Evolutionary conservation across 2,113 vertebrate genomes (phyloP), one percentile per base, ranked within the genome.

Genomic region (Cricetomys ansorgei): DNA sequence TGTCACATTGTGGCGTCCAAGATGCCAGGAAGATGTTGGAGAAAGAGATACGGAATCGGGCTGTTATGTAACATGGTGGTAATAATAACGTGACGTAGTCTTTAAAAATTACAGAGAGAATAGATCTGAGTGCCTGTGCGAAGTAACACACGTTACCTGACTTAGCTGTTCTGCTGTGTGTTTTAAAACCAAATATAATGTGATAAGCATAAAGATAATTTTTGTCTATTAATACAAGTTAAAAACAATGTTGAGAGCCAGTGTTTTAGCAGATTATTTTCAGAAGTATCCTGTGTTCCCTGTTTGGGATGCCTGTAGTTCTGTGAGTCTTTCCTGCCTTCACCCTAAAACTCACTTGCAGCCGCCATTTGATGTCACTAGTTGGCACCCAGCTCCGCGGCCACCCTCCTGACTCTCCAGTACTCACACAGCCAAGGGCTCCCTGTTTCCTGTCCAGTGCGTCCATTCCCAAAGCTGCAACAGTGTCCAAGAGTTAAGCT

Each of bases 221-320:
- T 76, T 62, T 81, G 64, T 81, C 88, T 64, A 29, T 48, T 79
- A 72, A 27, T 43, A 37, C 7, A 48, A 86, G 27, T 55, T 72
- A 16, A 53, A 50, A 81, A 70, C 53, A 88, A 37, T 21, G 6
- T 53, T 85, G 21, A 87, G 45, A 92, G 29, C 25, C 4, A 65
- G 15, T n/a, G 2, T 69, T 86, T 89, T 45, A 84, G n/a, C 45
- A 11, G 53, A n/a, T 59, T 55, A n/a, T 95, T 95, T 86, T 93
- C 64, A n/a, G 70, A 87, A 89, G 5, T 70, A 77, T 37, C 80
- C 25, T 65, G 6, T 70, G 21, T 85, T 79, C n/a, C 29, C 50
- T 7, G 1, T 79, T 76, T 96, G n/a, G 50, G 40, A 27, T 7
- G 57, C 65, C 72, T n/a, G 34, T n/a, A 70, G 5, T n/a, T 87